phyloP scores from a whole-genome alignment of 2,113 vertebrate genomes.

The Tupaia tana region DNA sequence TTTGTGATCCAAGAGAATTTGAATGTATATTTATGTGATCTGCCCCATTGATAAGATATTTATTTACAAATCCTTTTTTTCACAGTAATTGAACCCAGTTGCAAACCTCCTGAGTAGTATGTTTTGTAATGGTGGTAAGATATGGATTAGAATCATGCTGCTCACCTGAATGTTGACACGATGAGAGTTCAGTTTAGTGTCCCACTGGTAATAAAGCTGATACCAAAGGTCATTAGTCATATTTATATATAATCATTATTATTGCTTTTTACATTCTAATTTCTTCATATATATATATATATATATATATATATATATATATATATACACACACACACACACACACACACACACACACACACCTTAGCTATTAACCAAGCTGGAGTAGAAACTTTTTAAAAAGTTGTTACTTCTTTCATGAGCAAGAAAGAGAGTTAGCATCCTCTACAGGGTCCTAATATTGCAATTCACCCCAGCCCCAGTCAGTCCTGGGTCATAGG shows the following conservation, averaged over 20 bases:
- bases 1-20: conserved; percentile 8
- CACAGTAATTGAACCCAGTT: not conserved
- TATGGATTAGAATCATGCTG: not conserved
- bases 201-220: not conserved
- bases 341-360: too few relatives aligned
- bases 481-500: too few relatives aligned
- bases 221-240: not conserved
- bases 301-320: too few relatives aligned
- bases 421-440: too few relatives aligned
- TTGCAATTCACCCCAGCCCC: too few relatives aligned
- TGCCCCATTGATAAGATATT: not conserved
- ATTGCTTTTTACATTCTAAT: not conserved
- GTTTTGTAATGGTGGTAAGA: not conserved
- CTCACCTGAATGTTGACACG: not conserved
- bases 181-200: not conserved
- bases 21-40: not conserved
- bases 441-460: too few relatives aligned
- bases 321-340: too few relatives aligned
- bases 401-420: too few relatives aligned
- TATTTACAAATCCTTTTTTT: not conserved
- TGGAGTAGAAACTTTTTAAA: too few relatives aligned
- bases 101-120: not conserved
- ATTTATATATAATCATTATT: not conserved
- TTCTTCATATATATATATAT: not conserved
- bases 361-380: not conserved